phyloP scores from a whole-genome alignment of 2,888 invertebrate species.

The Spialia ferax region DNA sequence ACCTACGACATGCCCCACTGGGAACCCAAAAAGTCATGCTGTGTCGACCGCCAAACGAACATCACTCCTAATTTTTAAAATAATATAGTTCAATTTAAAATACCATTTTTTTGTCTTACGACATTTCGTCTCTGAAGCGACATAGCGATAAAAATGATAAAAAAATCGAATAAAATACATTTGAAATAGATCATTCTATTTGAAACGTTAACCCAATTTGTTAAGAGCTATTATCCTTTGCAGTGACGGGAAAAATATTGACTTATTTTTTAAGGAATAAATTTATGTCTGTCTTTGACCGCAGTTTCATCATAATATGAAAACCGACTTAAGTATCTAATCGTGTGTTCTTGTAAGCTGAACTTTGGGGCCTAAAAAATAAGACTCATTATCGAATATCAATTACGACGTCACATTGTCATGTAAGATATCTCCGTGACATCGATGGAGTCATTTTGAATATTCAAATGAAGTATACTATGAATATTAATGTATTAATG shows the following conservation, averaged over 20 bases:
- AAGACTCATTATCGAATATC: neutral
- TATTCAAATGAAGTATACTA: conserved; percentile 49
- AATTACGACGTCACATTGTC: conserved; percentile 44
- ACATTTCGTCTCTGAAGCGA: neutral
- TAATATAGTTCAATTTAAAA: conserved; percentile 11
- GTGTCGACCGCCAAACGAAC: neutral
- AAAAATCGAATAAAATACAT: conserved; percentile 55
- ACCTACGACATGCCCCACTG: too few relatives aligned
- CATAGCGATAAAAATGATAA: conserved; percentile 53
- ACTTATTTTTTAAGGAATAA: conserved; percentile 56
- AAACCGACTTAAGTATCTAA: conserved; percentile 11
- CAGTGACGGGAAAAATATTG: conserved; percentile 47
- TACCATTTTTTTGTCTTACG: conserved; percentile 2
- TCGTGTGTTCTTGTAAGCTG: neutral
- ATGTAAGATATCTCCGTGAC: conserved; percentile 50
- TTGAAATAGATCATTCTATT: conserved; percentile 39
- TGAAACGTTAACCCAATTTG: neutral
- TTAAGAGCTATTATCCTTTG: conserved; percentile 18
- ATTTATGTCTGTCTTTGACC: conserved; percentile 65
- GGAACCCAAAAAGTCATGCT: too few relatives aligned
- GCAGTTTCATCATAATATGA: conserved; percentile 41
- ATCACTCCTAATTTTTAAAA: neutral
- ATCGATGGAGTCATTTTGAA: conserved; percentile 55
- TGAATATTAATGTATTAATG: conserved; percentile 50
- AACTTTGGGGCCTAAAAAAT: neutral